phyloP scores from a whole-genome alignment of 2,888 invertebrate species.

The Papilio gigon region DNA sequence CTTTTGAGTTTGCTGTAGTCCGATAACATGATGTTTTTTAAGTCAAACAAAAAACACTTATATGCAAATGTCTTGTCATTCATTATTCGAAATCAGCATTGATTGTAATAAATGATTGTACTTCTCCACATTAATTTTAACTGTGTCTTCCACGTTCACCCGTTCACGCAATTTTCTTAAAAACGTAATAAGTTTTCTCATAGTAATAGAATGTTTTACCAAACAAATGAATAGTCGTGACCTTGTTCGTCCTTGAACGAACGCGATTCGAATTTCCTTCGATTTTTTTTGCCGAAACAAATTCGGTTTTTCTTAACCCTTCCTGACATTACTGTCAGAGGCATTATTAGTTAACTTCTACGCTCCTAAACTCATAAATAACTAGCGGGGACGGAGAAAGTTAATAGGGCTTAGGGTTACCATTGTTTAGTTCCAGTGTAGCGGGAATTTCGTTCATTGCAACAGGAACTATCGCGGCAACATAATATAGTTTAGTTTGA shows the following conservation, averaged over 20 bases:
- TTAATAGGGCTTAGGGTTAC: conserved; percentile 40
- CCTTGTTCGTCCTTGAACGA: conserved; percentile 24
- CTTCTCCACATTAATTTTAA: no score
- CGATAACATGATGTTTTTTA: no score
- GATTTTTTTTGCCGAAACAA: conserved; percentile 26
- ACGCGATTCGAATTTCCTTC: neutral
- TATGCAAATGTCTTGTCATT: no score
- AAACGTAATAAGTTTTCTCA: no score
- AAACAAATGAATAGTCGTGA: conserved; percentile 6
- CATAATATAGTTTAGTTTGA: no score
- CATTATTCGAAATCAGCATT: no score
- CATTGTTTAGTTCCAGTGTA: conserved; percentile 28
- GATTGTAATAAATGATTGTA: no score
- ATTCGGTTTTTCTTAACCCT: conserved; percentile 30
- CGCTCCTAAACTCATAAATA: conserved; percentile 42
- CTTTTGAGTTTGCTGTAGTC: no score
- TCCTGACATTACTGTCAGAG: conserved; percentile 25
- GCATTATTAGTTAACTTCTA: conserved; percentile 41
- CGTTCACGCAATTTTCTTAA: no score
- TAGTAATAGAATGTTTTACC: no score
- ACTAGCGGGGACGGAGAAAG: conserved; percentile 40
- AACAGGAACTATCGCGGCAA: neutral
- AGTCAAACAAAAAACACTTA: no score
- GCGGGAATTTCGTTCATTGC: conserved; percentile 15
- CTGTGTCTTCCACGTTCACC: no score